phyloP scores from a whole-genome alignment of 2,113 vertebrate species.

The Arizona elegans region DNA sequence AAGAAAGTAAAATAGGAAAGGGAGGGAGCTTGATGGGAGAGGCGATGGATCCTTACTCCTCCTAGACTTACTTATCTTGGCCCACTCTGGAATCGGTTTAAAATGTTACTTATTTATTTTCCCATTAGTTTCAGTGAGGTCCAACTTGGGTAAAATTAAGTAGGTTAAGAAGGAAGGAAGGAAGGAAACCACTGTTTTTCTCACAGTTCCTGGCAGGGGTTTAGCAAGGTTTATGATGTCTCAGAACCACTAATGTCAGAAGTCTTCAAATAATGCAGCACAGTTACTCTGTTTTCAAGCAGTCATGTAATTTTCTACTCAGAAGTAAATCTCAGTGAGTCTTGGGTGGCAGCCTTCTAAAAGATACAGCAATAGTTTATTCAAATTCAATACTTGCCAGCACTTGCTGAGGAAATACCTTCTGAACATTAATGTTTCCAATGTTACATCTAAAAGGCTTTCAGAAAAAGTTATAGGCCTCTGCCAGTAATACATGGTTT shows the following conservation, averaged over 20 bases:
- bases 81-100: background rate
- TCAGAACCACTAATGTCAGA: background rate
- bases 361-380: background rate
- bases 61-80: background rate
- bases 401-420: background rate
- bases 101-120: background rate
- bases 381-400: background rate
- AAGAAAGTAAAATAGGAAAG: background rate
- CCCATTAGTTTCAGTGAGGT: background rate
- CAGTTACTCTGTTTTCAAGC: background rate
- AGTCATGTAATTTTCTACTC: background rate
- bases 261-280: background rate
- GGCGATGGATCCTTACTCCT: background rate
- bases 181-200: background rate
- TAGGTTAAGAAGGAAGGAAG: background rate
- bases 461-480: background rate
- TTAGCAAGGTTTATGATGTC: background rate
- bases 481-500: background rate
- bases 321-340: background rate
- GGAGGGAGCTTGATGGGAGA: background rate
- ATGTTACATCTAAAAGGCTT: rapidly evolving
- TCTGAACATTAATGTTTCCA: background rate
- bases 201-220: background rate
- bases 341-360: background rate
- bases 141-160: background rate